Evolutionary conservation across 2,888 invertebrate species (phyloP).

Genomic region (Ashinkailepas kermadecensis): DNA sequence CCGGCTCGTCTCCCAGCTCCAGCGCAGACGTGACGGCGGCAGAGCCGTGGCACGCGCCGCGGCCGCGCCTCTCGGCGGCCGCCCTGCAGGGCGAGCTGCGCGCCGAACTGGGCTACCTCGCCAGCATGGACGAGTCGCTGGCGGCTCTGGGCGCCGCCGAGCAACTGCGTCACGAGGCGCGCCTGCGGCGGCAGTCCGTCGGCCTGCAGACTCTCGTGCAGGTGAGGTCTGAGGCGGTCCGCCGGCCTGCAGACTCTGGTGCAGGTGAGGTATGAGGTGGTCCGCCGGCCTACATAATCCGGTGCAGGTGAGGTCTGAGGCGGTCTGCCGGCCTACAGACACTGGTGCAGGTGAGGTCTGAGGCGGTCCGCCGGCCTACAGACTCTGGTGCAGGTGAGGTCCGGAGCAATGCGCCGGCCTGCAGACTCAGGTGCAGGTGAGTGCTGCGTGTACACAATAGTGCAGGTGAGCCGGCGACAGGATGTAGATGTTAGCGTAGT

Average conservation of each 20-base stretch:
- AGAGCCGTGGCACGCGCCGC: not conserved
- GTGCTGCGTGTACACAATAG: too few relatives aligned
- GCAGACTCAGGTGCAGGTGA: too few relatives aligned
- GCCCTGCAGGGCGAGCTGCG: not conserved
- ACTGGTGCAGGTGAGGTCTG: not conserved
- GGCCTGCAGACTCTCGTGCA: not conserved
- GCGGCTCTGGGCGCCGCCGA: not conserved
- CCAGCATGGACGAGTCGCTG: conserved; percentile 6
- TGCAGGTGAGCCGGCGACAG: too few relatives aligned
- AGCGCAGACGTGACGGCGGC: not conserved
- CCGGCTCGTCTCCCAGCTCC: not conserved
- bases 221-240: not conserved
- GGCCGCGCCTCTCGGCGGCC: not conserved
- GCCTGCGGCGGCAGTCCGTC: not conserved
- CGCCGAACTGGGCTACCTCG: not conserved
- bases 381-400: too few relatives aligned
- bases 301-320: too few relatives aligned
- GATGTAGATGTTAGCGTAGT: too few relatives aligned
- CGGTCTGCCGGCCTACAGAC: not conserved
- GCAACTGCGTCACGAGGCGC: not conserved
- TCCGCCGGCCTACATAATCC: too few relatives aligned
- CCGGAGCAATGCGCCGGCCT: too few relatives aligned
- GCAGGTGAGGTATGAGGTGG: not conserved
- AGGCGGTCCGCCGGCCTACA: too few relatives aligned
- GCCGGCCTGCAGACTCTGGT: not conserved